These are phyloP conservation scores for Paraplagusia blochii DNA, from an alignment of 2,113 vertebrate genomes.

Conservation along the genomic window DNA sequence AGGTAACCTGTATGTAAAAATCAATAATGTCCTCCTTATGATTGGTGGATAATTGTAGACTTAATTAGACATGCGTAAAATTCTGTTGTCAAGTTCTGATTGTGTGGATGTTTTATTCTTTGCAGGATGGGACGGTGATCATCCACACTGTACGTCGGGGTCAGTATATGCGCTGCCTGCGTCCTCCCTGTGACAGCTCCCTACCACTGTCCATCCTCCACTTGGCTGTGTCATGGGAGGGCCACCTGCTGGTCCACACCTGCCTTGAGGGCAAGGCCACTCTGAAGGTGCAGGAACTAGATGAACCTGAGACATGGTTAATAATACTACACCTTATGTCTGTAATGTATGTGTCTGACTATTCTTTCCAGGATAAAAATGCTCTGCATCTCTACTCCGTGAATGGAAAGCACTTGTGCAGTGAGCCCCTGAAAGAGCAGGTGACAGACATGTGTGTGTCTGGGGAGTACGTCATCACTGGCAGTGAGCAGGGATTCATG, in stretches of 20 bases:
- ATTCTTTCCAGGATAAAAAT: constrained; percentile 86
- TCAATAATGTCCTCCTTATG: not conserved
- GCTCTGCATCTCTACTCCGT: constrained; percentile 92
- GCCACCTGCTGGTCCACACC: constrained; percentile 88
- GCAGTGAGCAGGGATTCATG: constrained; percentile 91
- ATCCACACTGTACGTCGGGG: constrained; percentile 87
- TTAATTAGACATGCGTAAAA: too few relatives aligned
- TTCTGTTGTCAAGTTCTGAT: too few relatives aligned
- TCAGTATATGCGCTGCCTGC: constrained; percentile 89
- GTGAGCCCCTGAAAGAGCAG: constrained; percentile 88
- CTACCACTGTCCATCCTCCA: constrained; percentile 84
- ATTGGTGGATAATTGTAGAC: not conserved
- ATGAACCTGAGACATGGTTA: not conserved
- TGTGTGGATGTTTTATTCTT: not conserved
- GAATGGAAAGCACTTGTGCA: constrained; percentile 88
- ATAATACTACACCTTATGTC: too few relatives aligned
- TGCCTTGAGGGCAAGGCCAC: constrained; percentile 88
- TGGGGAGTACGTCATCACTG: constrained; percentile 85
- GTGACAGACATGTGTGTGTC: constrained; percentile 90
- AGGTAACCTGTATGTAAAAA: too few relatives aligned
- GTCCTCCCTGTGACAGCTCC: constrained; percentile 88
- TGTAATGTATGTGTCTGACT: not conserved
- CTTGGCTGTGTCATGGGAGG: constrained; percentile 91
- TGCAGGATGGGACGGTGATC: constrained; percentile 90
- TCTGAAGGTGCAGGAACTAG: constrained; percentile 80